Base-by-base conservation (phyloP, 2,113 vertebrate species). In the Leptobrachium ailaonicum region DNA sequence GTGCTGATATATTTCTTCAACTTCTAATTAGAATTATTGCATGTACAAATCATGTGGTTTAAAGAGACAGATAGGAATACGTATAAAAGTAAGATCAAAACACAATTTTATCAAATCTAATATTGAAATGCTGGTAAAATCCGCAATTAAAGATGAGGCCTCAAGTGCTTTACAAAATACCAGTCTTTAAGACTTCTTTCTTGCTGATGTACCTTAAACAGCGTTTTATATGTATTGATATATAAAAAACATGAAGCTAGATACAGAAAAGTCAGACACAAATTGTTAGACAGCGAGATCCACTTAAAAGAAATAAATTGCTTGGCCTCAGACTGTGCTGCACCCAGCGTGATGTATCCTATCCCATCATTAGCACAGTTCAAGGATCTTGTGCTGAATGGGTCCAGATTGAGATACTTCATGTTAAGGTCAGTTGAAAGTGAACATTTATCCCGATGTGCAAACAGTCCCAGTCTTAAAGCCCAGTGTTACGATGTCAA, bases 401-500 rank as follows among this genome's bases (percentile, higher is more conserved):
- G 72, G 64, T 9, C 73, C 50, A 75, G 79, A 81, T 75, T 74
- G 54, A 75, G 72, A 69, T 72, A 41, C 79, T 78, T 66, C 64
- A 50, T 47, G 71, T 69, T 75, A 81, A 81, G 79, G 79, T 81
- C 79, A 75, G 50, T 62, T 81, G 71, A 81, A 81, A 81, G 79
- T 81, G 79, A 81, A 81, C 71, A 81, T 75, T 81, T 81, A 81
- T 81, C 79, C 64, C 79, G 69, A 69, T 81, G 64, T 74, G 72
- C 69, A 81, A 62, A 73, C 54, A 78, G 56, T 5, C 41, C 13
- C 70, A 43, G 42, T 50, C 14, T 60, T 71, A 71, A 77, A 60
- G 54, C 58, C 54, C 54, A 71, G 66, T 63, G 10, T 62, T 53
- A 71, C 43, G 71, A 71, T 71, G 40, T 71, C 43, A 62, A 63